phyloP scores from a whole-genome alignment of 2,888 invertebrate species.

The Axea sp. region DNA sequence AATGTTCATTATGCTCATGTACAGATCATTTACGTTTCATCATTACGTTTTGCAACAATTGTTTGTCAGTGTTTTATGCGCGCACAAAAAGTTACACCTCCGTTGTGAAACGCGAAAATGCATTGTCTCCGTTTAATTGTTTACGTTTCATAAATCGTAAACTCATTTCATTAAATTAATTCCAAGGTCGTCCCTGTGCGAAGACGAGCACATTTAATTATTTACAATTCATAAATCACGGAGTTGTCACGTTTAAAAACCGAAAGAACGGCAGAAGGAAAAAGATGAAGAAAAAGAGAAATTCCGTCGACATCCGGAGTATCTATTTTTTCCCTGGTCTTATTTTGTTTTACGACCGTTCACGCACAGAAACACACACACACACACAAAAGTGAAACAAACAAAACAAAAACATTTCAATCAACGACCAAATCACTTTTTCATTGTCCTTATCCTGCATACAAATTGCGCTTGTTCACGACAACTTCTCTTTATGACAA shows the following conservation, averaged over 20 bases:
- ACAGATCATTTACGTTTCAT: too few species aligned
- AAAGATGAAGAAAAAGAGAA: neutral
- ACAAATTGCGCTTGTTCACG: constrained; percentile 35
- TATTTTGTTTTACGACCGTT: constrained; percentile 12
- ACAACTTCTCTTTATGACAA: constrained; percentile 27
- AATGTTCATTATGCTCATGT: too few species aligned
- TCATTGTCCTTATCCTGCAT: constrained; percentile 38
- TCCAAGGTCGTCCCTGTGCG: neutral
- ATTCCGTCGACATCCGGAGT: constrained; percentile 6
- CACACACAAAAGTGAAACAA: neutral
- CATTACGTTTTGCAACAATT: too few species aligned
- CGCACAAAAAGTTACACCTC: too few species aligned
- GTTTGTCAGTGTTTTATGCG: too few species aligned
- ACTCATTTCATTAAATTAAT: constrained; percentile 3
- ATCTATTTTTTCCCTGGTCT: constrained; percentile 3
- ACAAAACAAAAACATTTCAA: constrained; percentile 30
- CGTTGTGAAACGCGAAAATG: neutral
- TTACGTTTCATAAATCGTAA: constrained; percentile 8
- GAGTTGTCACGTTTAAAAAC: neutral
- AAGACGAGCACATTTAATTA: constrained; percentile 7
- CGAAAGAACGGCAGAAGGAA: neutral
- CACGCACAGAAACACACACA: constrained; percentile 5
- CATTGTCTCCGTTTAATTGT: constrained; percentile 9
- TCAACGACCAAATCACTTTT: constrained; percentile 41
- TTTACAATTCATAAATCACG: constrained; percentile 18